Evolutionary conservation across 2,888 invertebrate species (phyloP), one percentile per base, ranked within the genome.

Genomic region (Pachydiplax longipennis): DNA sequence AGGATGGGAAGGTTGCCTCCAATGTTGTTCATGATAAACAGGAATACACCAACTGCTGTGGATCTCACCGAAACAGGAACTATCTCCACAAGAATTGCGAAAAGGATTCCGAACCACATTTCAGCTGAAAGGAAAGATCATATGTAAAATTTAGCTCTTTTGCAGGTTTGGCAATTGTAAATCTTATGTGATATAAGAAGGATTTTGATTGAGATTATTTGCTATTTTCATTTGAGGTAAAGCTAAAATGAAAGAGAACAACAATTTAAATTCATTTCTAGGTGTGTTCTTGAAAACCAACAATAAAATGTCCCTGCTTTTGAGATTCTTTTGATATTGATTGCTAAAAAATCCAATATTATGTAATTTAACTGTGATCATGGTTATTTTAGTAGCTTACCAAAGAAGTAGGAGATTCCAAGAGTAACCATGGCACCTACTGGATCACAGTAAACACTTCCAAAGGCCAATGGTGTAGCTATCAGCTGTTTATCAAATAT

Each of bases 81-180:
- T 91, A 98, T 97, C 94, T 98, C 98, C 1, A 98, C 98, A 3
- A 98, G 95, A 93, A 98, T 97, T 4, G 98, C 98, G 94, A 98
- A 98, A 5, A 98, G 96, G 92, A 98, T 98, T 90, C 98, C 98
- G 94, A 98, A 98, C 98, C 98, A 98, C 98, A 98, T 98, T 94
- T 98, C 98, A 92, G 98, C 98, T 97, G 94, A 15, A 94, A 94
- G 91, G 44, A 80, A 91, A 83, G 91, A 90, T 40, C n/a, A n/a
- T 44, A 40, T 31, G n/a, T n/a, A n/a, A n/a, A n/a, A n/a, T n/a
- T n/a, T n/a, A n/a, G n/a, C n/a, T n/a, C n/a, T n/a, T n/a, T n/a
- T n/a, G n/a, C n/a, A n/a, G n/a, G n/a, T n/a, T n/a, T n/a, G n/a
- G n/a, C n/a, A n/a, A n/a, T n/a, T n/a, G n/a, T n/a, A n/a, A n/a